A percentile compares a stretch with the other conserved stretches of the same genome.
These are phyloP conservation scores for Festucalex cinctus DNA, from an alignment of 2,113 vertebrate species.

Conservation along the genomic window DNA sequence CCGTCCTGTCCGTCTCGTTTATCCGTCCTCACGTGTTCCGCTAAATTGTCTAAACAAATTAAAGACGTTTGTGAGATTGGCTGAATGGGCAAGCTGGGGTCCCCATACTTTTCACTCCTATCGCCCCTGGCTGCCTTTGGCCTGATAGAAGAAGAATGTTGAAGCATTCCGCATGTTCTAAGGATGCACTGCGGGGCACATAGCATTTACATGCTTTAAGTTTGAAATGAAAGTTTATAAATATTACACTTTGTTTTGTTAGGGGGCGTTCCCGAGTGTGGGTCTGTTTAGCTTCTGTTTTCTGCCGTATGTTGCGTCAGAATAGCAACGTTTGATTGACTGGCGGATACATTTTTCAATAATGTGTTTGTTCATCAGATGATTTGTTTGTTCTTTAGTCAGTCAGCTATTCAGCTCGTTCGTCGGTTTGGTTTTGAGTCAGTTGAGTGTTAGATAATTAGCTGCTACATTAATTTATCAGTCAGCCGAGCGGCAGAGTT, in stretches of 20 bases:
- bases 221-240: background rate
- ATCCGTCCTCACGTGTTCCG: constrained; percentile 52
- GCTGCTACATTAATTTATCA: no score
- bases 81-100: constrained; percentile 20
- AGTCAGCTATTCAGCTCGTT: no score
- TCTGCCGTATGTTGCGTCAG: no score
- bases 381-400: no score
- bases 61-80: constrained; percentile 59
- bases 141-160: constrained; percentile 28
- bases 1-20: constrained; percentile 22
- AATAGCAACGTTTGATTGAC: no score
- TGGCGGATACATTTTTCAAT: no score
- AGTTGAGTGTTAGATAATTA: no score
- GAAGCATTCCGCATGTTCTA: constrained; percentile 60
- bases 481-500: no score
- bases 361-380: no score
- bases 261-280: no score
- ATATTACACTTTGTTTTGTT: background rate
- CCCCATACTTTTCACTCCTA: constrained; percentile 30
- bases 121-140: constrained; percentile 46
- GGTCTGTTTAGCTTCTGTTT: no score
- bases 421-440: no score
- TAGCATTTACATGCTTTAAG: constrained; percentile 40
- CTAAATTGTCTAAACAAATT: constrained; percentile 69
- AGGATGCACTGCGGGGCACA: constrained; percentile 40